Evolutionary conservation across 2,888 invertebrate genomes (phyloP), one percentile per base, ranked within the genome.

Genomic region (Sipha maydis): DNA sequence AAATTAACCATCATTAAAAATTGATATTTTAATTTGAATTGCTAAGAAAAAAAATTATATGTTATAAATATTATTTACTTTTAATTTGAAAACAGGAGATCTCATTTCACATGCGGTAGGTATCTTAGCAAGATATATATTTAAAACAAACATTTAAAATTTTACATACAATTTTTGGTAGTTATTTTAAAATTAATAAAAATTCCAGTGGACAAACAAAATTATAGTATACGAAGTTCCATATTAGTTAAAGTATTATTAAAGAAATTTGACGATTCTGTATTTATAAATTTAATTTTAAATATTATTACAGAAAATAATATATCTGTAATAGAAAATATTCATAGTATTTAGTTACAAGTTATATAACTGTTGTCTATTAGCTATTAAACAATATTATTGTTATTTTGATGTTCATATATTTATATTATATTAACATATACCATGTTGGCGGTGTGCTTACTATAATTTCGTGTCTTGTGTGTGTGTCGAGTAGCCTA

Each of bases 401-500:
- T 79, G 14, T 79, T 56, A 79, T 79, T 79, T 31, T 61, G 25
- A 34, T 25, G 56, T 79, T 61, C 25, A 61, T 61, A 56, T 34
- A 56, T 31, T 11, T 14, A 48, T 48, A 79, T 34, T 25, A 61
- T 25, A 79, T 61, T 61, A 56, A 56, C 56, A 56, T 79, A 56
- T 61, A 79, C 1, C 8, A 25, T 34, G 71, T 82, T 71, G 71
- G 71, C 54, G 54, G 71, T 71, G 54, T 54, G 31, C 54, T 48
- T 83, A 80, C 38, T 38, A 69, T 28, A n/a, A 21, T 31, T 28
- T 71, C 8, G 31, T 31, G 83, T 71, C 71, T 83, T 31, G 25
- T 73, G 25, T 83, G 83, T 71, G 54, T 71, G 83, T 54, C 17
- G 75, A 61, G 34, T 38, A 75, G 38, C 83, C 83, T 75, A 83